Evolutionary conservation across 2,113 vertebrate species (phyloP).

Genomic region (Vulpes vulpes): DNA sequence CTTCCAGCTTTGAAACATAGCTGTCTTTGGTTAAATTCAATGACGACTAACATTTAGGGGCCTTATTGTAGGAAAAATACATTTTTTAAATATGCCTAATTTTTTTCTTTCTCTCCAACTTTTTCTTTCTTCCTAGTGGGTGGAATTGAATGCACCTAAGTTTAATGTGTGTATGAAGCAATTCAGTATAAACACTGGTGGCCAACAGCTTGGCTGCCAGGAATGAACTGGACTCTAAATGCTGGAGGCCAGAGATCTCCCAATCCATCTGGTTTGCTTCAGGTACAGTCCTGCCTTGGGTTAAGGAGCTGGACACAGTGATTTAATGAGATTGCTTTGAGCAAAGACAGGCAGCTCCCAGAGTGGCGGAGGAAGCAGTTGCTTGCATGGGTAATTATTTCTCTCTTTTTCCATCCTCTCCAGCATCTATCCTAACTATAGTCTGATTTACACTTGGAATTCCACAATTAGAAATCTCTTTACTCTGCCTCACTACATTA

Average conservation of each 20-base stretch:
- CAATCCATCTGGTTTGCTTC: conserved; percentile 63
- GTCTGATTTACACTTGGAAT: conserved; percentile 31
- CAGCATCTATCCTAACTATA: neutral
- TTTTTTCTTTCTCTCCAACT: neutral
- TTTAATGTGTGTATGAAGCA: neutral
- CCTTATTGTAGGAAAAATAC: neutral
- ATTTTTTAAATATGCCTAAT: neutral
- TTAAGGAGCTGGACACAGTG: neutral
- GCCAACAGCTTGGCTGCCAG: neutral
- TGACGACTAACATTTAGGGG: neutral
- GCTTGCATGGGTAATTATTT: conserved; percentile 52
- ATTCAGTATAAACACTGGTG: neutral
- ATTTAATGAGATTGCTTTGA: conserved; percentile 74
- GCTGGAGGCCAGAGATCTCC: conserved; percentile 36
- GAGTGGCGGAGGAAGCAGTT: conserved; percentile 29
- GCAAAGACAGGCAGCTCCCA: conserved; percentile 35
- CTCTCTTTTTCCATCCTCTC: neutral
- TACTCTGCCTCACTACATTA: conserved; percentile 16
- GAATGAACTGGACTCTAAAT: neutral
- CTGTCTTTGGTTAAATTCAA: neutral
- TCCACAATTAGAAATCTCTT: conserved; percentile 18
- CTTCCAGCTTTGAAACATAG: neutral
- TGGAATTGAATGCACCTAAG: neutral
- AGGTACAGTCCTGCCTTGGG: conserved; percentile 42
- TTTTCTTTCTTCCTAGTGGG: conserved; percentile 7